Percentiles rank a stretch among this genome's conserved stretches.
Evolutionary conservation across 2,888 invertebrate species (phyloP).

Genomic region (Melinopterus prodromus): DNA sequence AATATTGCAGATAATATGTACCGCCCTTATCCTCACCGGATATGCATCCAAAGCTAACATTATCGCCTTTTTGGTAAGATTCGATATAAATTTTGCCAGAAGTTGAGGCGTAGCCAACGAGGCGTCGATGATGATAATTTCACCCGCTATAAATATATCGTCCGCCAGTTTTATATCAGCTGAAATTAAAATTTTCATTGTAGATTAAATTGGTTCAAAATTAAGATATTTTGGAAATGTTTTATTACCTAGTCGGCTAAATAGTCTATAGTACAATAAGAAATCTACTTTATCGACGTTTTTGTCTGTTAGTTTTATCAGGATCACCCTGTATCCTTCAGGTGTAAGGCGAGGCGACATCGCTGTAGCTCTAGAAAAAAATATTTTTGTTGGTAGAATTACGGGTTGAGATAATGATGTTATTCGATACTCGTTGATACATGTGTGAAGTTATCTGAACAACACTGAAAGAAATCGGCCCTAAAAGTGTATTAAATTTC

Average conservation of each 20-base stretch:
- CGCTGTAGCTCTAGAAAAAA: conserved; percentile 5
- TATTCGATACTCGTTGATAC: neutral
- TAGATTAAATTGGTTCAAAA: neutral
- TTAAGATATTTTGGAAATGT: neutral
- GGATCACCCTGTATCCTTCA: conserved; percentile 14
- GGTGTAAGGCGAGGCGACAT: conserved; percentile 13
- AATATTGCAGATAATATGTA: conserved; percentile 14
- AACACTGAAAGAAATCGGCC: neutral
- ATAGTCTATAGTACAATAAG: neutral
- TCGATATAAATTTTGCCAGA: conserved; percentile 20
- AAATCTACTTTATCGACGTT: conserved; percentile 16
- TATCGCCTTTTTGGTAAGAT: conserved; percentile 17
- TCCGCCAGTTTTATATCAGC: conserved; percentile 20
- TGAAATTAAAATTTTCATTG: neutral
- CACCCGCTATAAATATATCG: conserved; percentile 13
- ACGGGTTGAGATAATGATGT: neutral
- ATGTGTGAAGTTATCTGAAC: neutral
- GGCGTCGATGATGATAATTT: conserved; percentile 10
- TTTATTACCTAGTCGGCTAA: conserved; percentile 12
- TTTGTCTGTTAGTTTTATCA: conserved; percentile 11
- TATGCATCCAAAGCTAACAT: conserved; percentile 15
- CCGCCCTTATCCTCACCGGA: conserved; percentile 11
- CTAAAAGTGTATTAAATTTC: neutral
- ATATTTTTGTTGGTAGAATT: no score
- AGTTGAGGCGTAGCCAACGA: conserved; percentile 18